Evolutionary conservation across 2,888 invertebrate species (phyloP).

Genomic region (Germaria angustata): DNA sequence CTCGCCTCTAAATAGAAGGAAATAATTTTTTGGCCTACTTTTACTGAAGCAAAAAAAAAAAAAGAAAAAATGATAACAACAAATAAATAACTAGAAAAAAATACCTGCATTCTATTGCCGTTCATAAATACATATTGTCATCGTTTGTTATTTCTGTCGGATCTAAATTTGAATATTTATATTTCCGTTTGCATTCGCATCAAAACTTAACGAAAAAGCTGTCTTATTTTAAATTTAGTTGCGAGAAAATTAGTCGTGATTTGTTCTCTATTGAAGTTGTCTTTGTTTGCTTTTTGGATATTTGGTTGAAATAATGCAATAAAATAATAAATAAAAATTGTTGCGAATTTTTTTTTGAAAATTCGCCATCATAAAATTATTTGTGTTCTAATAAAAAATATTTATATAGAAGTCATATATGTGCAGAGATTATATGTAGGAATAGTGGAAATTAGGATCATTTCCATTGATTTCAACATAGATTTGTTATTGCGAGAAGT

Average conservation of each 20-base stretch:
- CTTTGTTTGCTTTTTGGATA: no score
- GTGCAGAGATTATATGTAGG: no score
- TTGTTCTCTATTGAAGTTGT: not conserved
- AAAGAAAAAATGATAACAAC: no score
- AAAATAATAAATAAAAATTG: no score
- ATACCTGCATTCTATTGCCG: constrained; percentile 48
- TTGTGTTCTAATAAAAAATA: no score
- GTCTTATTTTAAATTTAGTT: not conserved
- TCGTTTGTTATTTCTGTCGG: constrained; percentile 2
- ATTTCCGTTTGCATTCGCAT: constrained; percentile 31
- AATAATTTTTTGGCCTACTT: constrained; percentile 64
- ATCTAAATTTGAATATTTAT: constrained; percentile 41
- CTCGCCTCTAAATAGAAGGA: constrained; percentile 50
- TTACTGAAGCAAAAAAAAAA: constrained; percentile 54
- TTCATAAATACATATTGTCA: constrained; percentile 61
- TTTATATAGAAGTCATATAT: no score
- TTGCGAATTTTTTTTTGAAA: no score
- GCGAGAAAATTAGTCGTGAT: not conserved
- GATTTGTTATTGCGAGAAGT: no score
- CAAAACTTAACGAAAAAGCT: not conserved
- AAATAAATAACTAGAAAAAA: constrained; percentile 29
- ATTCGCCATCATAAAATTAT: no score
- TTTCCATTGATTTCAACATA: no score
- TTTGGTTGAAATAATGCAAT: no score
- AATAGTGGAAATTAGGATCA: no score